These are phyloP conservation scores for Tuta absoluta DNA, from an alignment of 2,888 invertebrate species.

Conservation along the genomic window DNA sequence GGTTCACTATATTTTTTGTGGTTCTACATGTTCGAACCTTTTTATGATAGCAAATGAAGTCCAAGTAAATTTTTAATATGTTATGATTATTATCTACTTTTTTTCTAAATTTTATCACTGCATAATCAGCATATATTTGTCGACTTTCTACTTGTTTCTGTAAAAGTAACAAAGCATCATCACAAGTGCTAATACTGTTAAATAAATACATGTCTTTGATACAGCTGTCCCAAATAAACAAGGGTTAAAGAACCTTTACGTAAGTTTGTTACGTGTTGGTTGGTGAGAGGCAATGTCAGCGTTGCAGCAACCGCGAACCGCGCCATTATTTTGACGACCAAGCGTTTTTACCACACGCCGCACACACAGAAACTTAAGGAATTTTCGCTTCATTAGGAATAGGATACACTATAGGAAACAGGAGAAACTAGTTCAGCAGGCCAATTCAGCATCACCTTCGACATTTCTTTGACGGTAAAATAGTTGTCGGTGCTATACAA, in stretches of 20 bases:
- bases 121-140: background rate
- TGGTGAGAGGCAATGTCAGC: constrained; percentile 80
- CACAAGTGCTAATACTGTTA: constrained; percentile 64
- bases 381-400: background rate
- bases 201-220: constrained; percentile 72
- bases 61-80: too few species aligned
- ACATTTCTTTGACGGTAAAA: too few species aligned
- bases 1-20: too few species aligned
- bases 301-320: constrained; percentile 50
- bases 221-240: constrained; percentile 76
- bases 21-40: too few species aligned
- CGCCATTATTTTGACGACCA: constrained; percentile 63
- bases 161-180: constrained; percentile 52
- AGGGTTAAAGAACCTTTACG: constrained; percentile 79
- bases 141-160: background rate
- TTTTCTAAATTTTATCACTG: too few species aligned
- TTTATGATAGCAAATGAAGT: too few species aligned
- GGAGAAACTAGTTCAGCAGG: too few species aligned
- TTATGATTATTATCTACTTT: too few species aligned
- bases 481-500: too few species aligned
- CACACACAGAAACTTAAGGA: constrained; percentile 7
- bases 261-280: constrained; percentile 70
- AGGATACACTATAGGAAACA: background rate
- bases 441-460: too few species aligned
- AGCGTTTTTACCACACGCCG: constrained; percentile 40